Conservation (phyloP, 1,140 invertebrate species). For the Drosophila tani region DNA sequence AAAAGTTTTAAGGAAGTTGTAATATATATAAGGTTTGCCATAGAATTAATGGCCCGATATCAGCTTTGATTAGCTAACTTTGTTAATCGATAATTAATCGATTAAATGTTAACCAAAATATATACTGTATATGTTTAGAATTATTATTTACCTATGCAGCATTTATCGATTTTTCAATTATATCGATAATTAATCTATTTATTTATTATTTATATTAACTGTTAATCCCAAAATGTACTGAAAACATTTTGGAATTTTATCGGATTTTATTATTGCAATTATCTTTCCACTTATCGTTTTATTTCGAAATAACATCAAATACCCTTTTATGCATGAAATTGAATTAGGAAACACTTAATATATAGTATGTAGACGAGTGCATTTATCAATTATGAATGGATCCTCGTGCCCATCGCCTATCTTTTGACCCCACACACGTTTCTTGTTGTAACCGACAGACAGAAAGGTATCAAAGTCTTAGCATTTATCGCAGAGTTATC, state of each 20-base stretch:
- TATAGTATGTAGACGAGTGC: background rate
- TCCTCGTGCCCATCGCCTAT: slow-evolving; percentile 2
- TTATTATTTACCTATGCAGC: no score
- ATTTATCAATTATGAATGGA: slow-evolving; percentile 5
- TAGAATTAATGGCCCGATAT: background rate
- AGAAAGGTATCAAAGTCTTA: slow-evolving; percentile 29
- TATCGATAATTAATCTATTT: background rate
- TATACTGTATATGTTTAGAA: no score
- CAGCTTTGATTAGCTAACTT: no score
- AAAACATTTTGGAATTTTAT: no score
- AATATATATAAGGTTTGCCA: background rate
- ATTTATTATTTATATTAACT: background rate
- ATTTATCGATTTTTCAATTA: no score
- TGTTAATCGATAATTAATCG: no score
- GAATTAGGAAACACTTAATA: background rate
- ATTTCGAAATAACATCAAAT: no score
- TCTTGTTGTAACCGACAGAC: background rate
- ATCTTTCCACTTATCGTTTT: no score
- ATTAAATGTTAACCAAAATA: no score
- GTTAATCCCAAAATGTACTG: no score
- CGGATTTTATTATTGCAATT: no score
- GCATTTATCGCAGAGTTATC: slow-evolving; percentile 21
- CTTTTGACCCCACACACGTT: background rate
- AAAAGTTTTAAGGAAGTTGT: background rate
- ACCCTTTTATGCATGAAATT: no score